Base-by-base conservation (phyloP, 2,888 invertebrate species). In the Steromphala cineraria region DNA sequence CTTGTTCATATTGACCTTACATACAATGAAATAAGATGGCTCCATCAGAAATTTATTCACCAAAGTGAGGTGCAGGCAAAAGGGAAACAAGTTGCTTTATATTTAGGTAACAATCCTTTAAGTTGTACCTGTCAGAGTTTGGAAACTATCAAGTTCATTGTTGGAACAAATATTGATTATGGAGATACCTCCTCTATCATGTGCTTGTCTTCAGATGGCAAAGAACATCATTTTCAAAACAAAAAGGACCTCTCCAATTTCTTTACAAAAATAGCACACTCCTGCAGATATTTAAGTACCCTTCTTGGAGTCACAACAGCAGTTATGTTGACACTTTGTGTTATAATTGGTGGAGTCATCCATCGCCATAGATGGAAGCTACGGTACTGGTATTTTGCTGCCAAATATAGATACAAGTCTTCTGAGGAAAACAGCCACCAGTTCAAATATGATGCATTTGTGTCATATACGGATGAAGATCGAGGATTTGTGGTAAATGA, bases 361-460 rank as follows among this genome's bases (percentile, higher is more conserved):
- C 40, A 78, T 74, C 78, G 74, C 28, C 53, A 40, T 52, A 28
- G 74, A 28, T 78, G 78, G 78, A 53, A 81, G 28, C 19, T 81
- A 31, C 19, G 78, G 21, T 81, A 71, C 53, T 53, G 24, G 77
- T 76, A 52, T 53, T 77, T 28, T 46, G 53, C 21, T 40, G 56
- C 53, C 46, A 76, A 40, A 8, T 77, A 31, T 24, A 56, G 28
- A 62, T 62, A 53, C 28, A 55, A 10, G 46, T 46, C 24, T 7
- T 40, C 28, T 17, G 10, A 74, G 0, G 36, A 1, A 36, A 75
- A n/a, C n/a, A 76, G 40, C 10, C 83, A 83, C 71, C 40, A 81
- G 21, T 78, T 78, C 8, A 21, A 17, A 10, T 78, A 21, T 19
- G 78, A 78, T 67, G 78, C 78, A 13, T 78, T 78, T 17, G 40